Base-by-base conservation (phyloP, 2,797 vertebrate species). In the Spondyliosoma cantharus region DNA sequence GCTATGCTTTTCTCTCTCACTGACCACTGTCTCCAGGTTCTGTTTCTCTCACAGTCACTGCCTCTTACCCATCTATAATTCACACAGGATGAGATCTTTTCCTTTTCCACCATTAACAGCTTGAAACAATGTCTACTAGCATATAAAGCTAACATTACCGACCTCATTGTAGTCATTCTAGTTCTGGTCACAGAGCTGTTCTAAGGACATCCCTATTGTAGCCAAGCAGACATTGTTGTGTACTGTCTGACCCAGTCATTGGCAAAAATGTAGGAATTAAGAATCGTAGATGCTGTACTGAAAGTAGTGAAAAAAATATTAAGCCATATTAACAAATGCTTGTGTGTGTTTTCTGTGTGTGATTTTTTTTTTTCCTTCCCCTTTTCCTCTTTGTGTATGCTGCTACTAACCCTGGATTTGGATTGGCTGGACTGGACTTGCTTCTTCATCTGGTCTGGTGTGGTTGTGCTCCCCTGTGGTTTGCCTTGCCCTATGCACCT, bases 401-500 rank as follows among this genome's bases (percentile, higher is more conserved):
- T 87, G 79, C 89, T 94, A 94, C 93, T 94, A 94, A 94, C 94
- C 84, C 76, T 92, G 90, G 91, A 93, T 92, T 37, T 94, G 93
- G 93, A 93, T 93, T 94, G 92, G 91, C 92, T 93, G 90, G 90
- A 92, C 90, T 93, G 92, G 94, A 93, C 82, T 92, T 93, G 91
- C 90, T 91, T 86, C 93, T 86, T 88, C 94, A 90, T 89, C 92
- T 92, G 89, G 88, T 91, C 90, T 93, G 92, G 92, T 96, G 95
- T 96, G 94, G 95, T 95, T 96, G 87, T 90, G 91, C 91, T 89
- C 82, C 87, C 88, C 83, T 88, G 85, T 93, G 92, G 90, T 93
- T 92, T 93, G 90, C 91, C 89, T 93, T 95, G 93, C 92, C 92
- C 91, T 94, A 89, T 93, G 93, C 92, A 92, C 90, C 92, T 93